A percentile compares a stretch with the other conserved stretches of the same genome.
These are phyloP conservation scores for Rhamnusium bicolor DNA, from an alignment of 2,888 invertebrate species.

Conservation along the genomic window DNA sequence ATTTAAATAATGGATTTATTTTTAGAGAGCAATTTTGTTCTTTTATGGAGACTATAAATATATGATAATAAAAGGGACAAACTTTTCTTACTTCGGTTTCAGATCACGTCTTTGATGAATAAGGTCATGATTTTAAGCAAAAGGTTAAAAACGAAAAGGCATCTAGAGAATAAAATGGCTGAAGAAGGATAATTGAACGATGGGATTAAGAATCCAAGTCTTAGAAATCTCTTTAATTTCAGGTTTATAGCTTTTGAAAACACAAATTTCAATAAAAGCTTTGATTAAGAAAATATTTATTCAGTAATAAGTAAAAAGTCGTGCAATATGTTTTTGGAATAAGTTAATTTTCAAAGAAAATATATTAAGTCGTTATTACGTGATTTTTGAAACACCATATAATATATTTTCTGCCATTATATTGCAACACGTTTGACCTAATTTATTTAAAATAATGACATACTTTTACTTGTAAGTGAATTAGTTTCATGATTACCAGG, in stretches of 20 bases:
- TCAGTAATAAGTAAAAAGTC: not conserved
- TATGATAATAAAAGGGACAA: slow-evolving; percentile 27
- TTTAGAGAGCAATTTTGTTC: not conserved
- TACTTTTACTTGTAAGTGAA: no score
- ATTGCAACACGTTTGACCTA: no score
- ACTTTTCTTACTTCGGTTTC: slow-evolving; percentile 8
- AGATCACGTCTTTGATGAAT: slow-evolving; percentile 26
- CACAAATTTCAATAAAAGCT: not conserved
- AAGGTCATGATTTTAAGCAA: slow-evolving; percentile 20
- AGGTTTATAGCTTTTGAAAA: not conserved
- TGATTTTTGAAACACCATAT: no score
- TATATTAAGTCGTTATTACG: no score
- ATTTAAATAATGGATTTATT: slow-evolving; percentile 16
- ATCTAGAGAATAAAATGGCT: slow-evolving; percentile 3
- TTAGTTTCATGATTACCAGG: no score
- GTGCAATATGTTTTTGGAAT: not conserved
- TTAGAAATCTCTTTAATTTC: not conserved
- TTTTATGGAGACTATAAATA: slow-evolving; percentile 26
- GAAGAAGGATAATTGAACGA: not conserved
- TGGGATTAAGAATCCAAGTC: not conserved
- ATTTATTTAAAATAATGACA: no score
- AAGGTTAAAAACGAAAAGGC: slow-evolving; percentile 22
- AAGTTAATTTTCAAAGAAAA: not conserved
- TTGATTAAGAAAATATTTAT: not conserved
- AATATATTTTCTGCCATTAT: no score